Evolutionary conservation across 2,113 vertebrate species (phyloP).

Genomic region (Sylvilagus bachmani): DNA sequence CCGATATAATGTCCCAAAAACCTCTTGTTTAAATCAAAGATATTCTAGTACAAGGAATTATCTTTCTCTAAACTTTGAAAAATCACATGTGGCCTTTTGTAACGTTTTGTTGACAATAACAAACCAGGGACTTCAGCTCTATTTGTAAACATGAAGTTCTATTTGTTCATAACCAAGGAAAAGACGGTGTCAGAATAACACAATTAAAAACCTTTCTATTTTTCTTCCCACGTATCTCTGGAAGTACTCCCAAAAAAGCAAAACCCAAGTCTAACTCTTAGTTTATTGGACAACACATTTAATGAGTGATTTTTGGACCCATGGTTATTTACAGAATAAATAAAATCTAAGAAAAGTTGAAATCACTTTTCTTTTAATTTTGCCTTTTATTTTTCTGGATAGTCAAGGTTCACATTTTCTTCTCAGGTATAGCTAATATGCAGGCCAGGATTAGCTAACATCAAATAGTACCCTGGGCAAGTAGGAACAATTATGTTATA

Average conservation of each 20-base stretch:
- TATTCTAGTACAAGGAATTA: background rate
- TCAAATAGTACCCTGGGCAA: background rate
- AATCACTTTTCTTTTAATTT: background rate
- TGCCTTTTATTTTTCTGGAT: background rate
- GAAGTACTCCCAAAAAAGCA: background rate
- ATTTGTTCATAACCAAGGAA: background rate
- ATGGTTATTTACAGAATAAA: background rate
- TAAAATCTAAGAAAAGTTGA: background rate
- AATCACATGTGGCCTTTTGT: background rate
- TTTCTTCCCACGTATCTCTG: background rate
- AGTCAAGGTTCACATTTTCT: background rate
- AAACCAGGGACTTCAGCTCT: background rate
- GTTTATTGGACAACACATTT: background rate
- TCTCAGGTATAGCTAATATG: background rate
- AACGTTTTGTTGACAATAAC: background rate
- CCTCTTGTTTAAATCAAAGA: background rate
- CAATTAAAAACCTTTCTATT: background rate
- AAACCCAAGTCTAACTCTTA: background rate
- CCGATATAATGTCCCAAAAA: background rate
- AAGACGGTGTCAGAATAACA: background rate
- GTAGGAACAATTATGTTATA: background rate
- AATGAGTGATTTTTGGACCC: background rate
- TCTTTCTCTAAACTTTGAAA: slow-evolving; percentile 29
- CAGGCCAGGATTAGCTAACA: background rate
- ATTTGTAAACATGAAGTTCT: background rate